These are phyloP conservation scores for Pseudochaenichthys georgianus DNA, from an alignment of 2,797 vertebrate species.

Conservation along the genomic window DNA sequence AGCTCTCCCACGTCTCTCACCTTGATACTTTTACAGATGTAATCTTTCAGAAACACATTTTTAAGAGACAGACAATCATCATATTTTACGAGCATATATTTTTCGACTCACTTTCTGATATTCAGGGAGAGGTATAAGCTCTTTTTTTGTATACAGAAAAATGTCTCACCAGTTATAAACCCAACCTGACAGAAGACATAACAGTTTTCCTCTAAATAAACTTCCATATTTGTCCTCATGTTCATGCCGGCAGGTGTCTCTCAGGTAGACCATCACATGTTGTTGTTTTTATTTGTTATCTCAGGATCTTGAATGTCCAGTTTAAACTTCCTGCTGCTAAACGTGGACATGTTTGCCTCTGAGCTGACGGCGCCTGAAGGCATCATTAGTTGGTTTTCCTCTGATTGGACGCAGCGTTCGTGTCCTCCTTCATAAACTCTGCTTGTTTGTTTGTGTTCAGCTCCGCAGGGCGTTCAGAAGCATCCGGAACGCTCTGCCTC, in stretches of 20 bases:
- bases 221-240: not conserved
- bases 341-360: slow-evolving; percentile 24
- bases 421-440: slow-evolving; percentile 3
- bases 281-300: slow-evolving; percentile 1
- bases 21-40: too few relatives aligned
- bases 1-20: not conserved
- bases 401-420: not conserved
- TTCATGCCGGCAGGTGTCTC: not conserved
- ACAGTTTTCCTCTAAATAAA: not conserved
- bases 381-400: slow-evolving; percentile 21
- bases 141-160: too few relatives aligned
- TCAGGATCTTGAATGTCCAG: not conserved
- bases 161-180: too few relatives aligned
- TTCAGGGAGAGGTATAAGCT: too few relatives aligned
- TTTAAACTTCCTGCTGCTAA: slow-evolving; percentile 32
- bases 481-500: slow-evolving; percentile 92
- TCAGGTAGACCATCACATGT: not conserved
- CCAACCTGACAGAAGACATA: too few relatives aligned
- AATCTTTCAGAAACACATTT: too few relatives aligned
- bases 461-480: slow-evolving; percentile 92
- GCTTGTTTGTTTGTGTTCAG: slow-evolving; percentile 74
- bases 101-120: too few relatives aligned
- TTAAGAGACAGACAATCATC: too few relatives aligned
- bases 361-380: slow-evolving; percentile 36
- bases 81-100: too few relatives aligned